phyloP scores from a whole-genome alignment of 2,113 vertebrate species.

The Corvus moneduloides region DNA sequence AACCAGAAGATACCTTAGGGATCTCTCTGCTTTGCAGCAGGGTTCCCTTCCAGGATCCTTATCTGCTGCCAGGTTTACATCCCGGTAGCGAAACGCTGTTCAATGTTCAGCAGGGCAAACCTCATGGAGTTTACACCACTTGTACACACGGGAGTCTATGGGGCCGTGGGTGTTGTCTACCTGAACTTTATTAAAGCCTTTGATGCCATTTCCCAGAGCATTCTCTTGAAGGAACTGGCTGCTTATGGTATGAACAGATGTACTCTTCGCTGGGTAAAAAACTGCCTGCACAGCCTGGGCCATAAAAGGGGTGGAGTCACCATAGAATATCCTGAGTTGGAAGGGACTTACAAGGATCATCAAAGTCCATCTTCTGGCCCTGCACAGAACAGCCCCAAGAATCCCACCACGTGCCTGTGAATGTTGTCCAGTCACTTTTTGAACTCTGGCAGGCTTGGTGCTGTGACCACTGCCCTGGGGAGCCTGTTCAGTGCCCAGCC shows the following conservation, averaged over 20 bases:
- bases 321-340: not conserved
- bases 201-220: not conserved
- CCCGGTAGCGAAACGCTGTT: accelerated
- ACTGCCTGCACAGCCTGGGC: accelerated
- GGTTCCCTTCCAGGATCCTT: not conserved
- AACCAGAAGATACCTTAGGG: not conserved
- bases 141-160: accelerated
- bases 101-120: not conserved
- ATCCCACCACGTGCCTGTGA: not conserved
- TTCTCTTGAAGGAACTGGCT: not conserved
- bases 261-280: not conserved
- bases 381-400: not conserved
- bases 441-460: not conserved
- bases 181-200: not conserved
- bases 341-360: not conserved
- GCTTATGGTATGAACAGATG: not conserved
- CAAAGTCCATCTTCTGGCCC: not conserved
- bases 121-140: not conserved
- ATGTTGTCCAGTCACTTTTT: not conserved
- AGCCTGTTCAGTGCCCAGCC: not conserved
- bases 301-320: not conserved
- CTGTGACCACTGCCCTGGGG: not conserved
- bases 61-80: not conserved
- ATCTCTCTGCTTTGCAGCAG: not conserved
- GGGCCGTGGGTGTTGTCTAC: accelerated